phyloP scores from a whole-genome alignment of 2,888 invertebrate genomes.

The Campoplex nolae region DNA sequence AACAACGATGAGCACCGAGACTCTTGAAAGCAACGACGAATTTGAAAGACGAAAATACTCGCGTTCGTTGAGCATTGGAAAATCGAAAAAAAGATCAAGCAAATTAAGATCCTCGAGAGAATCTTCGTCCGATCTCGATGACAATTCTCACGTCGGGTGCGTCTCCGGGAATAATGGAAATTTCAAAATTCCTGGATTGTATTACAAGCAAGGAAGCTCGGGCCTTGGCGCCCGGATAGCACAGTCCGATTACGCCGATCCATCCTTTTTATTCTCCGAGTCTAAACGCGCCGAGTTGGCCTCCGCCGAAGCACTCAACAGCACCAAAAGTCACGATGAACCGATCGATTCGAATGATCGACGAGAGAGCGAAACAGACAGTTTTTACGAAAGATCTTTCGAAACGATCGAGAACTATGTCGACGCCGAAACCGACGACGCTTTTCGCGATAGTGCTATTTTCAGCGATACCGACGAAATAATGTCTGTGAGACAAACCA shows the following conservation, averaged over 20 bases:
- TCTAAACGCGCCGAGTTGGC: conserved; percentile 70
- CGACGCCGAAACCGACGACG: conserved; percentile 88
- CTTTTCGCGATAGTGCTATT: conserved; percentile 93
- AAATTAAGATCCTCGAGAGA: conserved; percentile 74
- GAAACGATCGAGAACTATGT: conserved; percentile 90
- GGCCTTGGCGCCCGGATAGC: conserved; percentile 95
- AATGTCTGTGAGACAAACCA: conserved; percentile 63
- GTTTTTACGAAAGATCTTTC: conserved; percentile 91
- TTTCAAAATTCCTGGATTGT: conserved; percentile 74
- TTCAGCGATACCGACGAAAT: conserved; percentile 91
- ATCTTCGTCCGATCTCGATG: conserved; percentile 79
- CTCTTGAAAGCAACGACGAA: conserved; percentile 81
- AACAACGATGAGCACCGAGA: conserved; percentile 83
- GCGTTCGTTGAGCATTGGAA: conserved; percentile 73
- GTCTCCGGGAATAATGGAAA: conserved; percentile 67
- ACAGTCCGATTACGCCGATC: conserved; percentile 94
- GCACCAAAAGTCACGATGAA: conserved; percentile 41
- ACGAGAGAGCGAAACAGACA: conserved; percentile 86
- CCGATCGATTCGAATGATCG: conserved; percentile 45
- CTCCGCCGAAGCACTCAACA: conserved; percentile 68
- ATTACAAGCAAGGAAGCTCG: conserved; percentile 92
- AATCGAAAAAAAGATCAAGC: conserved; percentile 77
- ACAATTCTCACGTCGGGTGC: conserved; percentile 71
- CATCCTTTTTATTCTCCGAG: conserved; percentile 88
- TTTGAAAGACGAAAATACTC: conserved; percentile 76